A percentile compares a stretch with the other conserved stretches of the same genome.
Evolutionary conservation across 2,113 vertebrate genomes (phyloP).

Genomic region (Anhinga anhinga): DNA sequence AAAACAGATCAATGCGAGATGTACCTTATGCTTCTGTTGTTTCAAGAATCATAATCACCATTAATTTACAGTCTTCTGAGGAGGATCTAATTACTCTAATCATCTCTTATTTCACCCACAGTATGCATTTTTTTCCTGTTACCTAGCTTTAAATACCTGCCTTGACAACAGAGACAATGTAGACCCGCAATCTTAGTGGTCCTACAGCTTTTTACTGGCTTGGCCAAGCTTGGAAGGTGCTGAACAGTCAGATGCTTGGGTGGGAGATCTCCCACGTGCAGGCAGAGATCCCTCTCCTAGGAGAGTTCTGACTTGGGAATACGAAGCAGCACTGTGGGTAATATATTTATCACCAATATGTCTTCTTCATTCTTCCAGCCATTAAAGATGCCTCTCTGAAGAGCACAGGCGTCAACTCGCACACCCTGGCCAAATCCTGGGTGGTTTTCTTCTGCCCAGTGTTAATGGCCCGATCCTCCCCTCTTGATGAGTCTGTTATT

Average conservation of each 20-base stretch:
- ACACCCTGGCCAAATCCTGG: background rate
- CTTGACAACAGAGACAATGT: fast-evolving
- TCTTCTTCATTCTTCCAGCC: background rate
- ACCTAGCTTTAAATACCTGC: background rate
- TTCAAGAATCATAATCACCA: constrained; percentile 41
- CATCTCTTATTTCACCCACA: background rate
- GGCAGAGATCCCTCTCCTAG: background rate
- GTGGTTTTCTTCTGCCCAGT: background rate
- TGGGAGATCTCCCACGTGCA: background rate
- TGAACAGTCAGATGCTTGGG: background rate
- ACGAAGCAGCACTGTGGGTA: fast-evolving
- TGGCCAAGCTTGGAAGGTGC: background rate
- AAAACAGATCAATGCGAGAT: background rate
- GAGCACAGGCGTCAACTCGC: background rate
- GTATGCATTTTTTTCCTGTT: background rate
- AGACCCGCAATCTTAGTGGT: fast-evolving
- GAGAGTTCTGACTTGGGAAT: background rate
- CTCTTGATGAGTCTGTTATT: fast-evolving
- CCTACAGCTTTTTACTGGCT: background rate
- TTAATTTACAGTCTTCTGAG: constrained; percentile 49
- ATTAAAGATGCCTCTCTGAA: too few relatives aligned
- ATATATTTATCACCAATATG: fast-evolving
- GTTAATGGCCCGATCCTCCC: background rate
- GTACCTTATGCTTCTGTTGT: background rate
- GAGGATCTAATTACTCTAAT: background rate